Conservation (phyloP, 2,888 invertebrate genomes). For the Tyria jacobaeae region DNA sequence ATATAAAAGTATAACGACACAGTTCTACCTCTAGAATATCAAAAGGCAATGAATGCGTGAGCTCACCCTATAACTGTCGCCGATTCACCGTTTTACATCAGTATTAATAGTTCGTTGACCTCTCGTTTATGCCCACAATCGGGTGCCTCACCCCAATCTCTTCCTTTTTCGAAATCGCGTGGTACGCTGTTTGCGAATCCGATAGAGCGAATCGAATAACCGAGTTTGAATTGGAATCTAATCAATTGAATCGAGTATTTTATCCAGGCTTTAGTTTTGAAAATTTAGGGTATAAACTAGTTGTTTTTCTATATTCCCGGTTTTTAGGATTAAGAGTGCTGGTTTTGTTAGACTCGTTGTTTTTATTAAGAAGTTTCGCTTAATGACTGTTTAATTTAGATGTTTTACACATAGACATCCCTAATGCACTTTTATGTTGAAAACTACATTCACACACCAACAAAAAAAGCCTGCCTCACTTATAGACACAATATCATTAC, state of each 20-base stretch:
- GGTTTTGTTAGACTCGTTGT: neutral
- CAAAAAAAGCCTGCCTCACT: too few relatives aligned
- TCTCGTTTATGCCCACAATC: constrained; percentile 51
- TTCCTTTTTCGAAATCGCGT: constrained; percentile 66
- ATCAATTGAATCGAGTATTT: constrained; percentile 40
- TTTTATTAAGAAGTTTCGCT: neutral
- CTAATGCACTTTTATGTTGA: too few relatives aligned
- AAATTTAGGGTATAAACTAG: constrained; percentile 21
- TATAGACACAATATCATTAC: too few relatives aligned
- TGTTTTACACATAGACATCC: too few relatives aligned
- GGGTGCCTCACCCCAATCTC: constrained; percentile 56
- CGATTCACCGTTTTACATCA: constrained; percentile 50
- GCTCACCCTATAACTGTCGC: constrained; percentile 48
- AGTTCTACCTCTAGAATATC: constrained; percentile 16
- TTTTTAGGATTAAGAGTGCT: neutral
- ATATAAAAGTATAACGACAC: neutral
- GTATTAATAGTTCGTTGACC: constrained; percentile 67
- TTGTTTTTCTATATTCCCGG: neutral
- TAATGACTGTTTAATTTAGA: too few relatives aligned
- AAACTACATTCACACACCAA: too few relatives aligned
- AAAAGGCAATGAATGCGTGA: constrained; percentile 30
- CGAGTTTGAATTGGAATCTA: constrained; percentile 48
- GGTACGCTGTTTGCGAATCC: constrained; percentile 57
- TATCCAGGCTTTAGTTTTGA: constrained; percentile 29
- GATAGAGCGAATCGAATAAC: constrained; percentile 49